These are phyloP conservation scores for Nemotelus nigrinus DNA, from an alignment of 2,888 invertebrate genomes.

Conservation along the genomic window DNA sequence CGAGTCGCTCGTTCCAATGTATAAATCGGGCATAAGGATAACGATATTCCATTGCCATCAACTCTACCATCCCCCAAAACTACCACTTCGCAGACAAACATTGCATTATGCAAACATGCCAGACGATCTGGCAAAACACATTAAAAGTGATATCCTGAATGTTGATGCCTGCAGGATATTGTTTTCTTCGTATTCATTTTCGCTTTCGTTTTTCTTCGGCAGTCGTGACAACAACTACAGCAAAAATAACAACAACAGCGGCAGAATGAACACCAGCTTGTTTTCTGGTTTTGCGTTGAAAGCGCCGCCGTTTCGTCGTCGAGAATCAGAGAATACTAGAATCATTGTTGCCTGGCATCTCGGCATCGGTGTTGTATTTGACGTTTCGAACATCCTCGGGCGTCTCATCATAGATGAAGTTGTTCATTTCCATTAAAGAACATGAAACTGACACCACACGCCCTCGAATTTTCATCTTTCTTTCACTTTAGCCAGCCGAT, in stretches of 20 bases:
- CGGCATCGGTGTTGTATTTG: conserved; percentile 7
- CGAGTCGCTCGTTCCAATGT: too few species aligned
- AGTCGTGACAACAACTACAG: not conserved
- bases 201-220: conserved; percentile 21
- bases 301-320: not conserved
- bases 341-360: conserved; percentile 27
- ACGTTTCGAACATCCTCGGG: conserved; percentile 9
- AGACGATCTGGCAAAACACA: conserved; percentile 42
- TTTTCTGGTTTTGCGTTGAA: not conserved
- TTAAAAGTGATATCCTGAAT: conserved; percentile 42
- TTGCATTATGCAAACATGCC: conserved; percentile 38
- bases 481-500: not conserved
- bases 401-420: conserved; percentile 28
- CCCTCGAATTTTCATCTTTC: conserved; percentile 1
- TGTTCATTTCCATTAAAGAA: conserved; percentile 28
- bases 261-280: not conserved
- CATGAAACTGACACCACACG: conserved; percentile 33
- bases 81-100: conserved; percentile 35
- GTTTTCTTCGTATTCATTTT: conserved; percentile 19
- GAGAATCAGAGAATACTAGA: not conserved
- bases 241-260: too few species aligned
- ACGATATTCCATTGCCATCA: too few species aligned
- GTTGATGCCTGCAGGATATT: conserved; percentile 33
- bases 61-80: not conserved
- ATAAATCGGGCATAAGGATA: too few species aligned